Evolutionary conservation across 2,113 vertebrate species (phyloP).

Genomic region (Callionymus lyra): DNA sequence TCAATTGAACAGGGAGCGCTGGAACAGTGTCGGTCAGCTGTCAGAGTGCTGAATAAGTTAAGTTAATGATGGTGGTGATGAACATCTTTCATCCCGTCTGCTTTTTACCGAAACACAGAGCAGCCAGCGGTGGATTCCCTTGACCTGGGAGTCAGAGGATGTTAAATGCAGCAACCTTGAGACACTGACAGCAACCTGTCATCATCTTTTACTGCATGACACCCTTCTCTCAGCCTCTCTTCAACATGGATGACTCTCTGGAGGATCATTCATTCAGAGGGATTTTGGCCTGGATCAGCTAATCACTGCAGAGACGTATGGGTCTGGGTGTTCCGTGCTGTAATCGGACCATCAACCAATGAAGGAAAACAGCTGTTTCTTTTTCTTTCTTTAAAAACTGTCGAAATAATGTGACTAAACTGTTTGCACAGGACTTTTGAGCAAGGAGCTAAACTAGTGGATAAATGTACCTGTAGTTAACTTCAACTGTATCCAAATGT

Average conservation of each 20-base stretch:
- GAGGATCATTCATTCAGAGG: background rate
- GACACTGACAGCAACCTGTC: conserved; percentile 32
- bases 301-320: background rate
- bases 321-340: background rate
- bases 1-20: too few species aligned
- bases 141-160: conserved; percentile 17
- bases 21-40: too few species aligned
- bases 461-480: too few species aligned
- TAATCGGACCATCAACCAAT: too few species aligned
- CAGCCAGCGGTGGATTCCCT: background rate
- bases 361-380: too few species aligned
- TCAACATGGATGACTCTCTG: background rate
- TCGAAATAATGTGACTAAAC: too few species aligned
- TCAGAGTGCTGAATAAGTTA: background rate
- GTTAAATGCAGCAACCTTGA: conserved; percentile 32
- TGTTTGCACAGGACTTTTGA: too few species aligned
- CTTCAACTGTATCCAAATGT: too few species aligned
- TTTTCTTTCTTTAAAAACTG: too few species aligned
- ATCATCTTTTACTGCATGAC: conserved; percentile 19
- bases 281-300: background rate
- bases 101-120: conserved; percentile 7
- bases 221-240: conserved; percentile 4
- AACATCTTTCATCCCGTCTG: too few species aligned
- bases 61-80: conserved; percentile 11
- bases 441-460: too few species aligned